Conservation (phyloP, 2,113 vertebrate species). For the Leucosticte australis region DNA sequence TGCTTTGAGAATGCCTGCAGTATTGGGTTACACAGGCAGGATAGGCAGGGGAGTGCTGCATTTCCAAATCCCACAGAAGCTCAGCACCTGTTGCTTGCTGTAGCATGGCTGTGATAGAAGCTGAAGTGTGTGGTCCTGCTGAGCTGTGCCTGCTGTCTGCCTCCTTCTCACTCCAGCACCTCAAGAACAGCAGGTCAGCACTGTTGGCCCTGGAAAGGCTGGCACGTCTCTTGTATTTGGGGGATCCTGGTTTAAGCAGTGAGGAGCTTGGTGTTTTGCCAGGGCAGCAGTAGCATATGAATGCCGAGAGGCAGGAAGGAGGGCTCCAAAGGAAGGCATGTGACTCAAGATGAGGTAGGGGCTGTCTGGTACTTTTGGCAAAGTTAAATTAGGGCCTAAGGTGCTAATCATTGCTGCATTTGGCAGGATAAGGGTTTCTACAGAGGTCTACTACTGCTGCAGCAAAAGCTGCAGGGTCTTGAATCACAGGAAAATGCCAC, state of each 20-base stretch:
- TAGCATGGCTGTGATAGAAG: rapidly evolving
- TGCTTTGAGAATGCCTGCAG: not conserved
- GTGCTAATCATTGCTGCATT: not conserved
- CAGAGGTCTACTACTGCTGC: not conserved
- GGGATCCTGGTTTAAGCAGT: not conserved
- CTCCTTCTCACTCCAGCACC: not conserved
- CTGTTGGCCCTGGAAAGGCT: not conserved
- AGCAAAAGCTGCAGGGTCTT: not conserved
- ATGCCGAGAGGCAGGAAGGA: not conserved
- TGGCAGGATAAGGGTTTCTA: not conserved
- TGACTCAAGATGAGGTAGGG: not conserved
- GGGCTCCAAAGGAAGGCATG: not conserved
- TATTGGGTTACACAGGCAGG: not conserved
- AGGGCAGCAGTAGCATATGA: not conserved
- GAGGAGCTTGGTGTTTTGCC: not conserved
- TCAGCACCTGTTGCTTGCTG: not conserved
- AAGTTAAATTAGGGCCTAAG: not conserved
- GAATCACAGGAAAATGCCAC: not conserved
- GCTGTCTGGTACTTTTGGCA: not conserved
- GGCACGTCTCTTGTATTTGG: rapidly evolving
- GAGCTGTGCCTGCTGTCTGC: not conserved
- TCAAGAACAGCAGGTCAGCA: not conserved
- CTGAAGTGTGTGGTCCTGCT: not conserved
- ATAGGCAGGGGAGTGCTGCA: rapidly evolving
- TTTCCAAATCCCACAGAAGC: not conserved